These are phyloP conservation scores for Mayetiola destructor DNA, from an alignment of 2,888 invertebrate species.

Conservation along the genomic window DNA sequence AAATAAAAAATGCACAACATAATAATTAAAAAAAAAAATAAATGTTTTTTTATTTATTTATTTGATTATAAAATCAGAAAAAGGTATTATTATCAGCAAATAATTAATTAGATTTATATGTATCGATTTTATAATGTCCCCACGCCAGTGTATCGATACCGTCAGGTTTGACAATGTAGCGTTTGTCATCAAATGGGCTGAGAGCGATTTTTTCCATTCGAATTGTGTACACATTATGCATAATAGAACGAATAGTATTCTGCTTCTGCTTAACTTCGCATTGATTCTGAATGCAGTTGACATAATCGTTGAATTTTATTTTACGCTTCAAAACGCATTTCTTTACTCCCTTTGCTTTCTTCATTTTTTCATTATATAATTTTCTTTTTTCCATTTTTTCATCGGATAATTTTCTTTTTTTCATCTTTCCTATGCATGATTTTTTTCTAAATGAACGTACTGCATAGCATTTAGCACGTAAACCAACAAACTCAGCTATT, in stretches of 20 bases:
- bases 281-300: background rate
- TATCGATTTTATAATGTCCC: no score
- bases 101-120: no score
- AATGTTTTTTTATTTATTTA: no score
- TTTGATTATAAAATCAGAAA: no score
- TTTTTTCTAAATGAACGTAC: no score
- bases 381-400: background rate
- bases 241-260: background rate
- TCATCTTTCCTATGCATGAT: background rate
- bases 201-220: conserved; percentile 1
- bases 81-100: no score
- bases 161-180: no score
- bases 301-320: background rate
- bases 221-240: background rate
- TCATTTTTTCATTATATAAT: background rate
- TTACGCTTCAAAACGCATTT: background rate
- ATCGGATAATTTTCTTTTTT: background rate
- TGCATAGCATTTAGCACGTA: background rate
- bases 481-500: conserved; percentile 11
- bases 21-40: no score
- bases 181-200: background rate
- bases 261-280: background rate
- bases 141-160: no score
- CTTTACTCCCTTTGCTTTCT: conserved; percentile 1
- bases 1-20: no score